Percentiles rank a stretch among this genome's conserved stretches.
Conservation (phyloP, 1,140 invertebrate species). For the honey bee (Apis mellifera) region Amel_HAv3.1 CM009936.2:1604001-1604500, state of each 20-base stretch:
- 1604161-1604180: slow-evolving; percentile 84
- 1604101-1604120: background rate
- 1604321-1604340: background rate
- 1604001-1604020: background rate
- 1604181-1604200: slow-evolving; percentile 85
- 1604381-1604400: background rate
- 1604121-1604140: background rate
- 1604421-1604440: too few species aligned
- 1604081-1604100: background rate
- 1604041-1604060: background rate
- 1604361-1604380: too few species aligned
- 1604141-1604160: slow-evolving; percentile 85
- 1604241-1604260: slow-evolving; percentile 86
- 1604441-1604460: too few species aligned
- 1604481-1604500: too few species aligned
- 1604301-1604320: slow-evolving; percentile 82
- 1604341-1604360: background rate
- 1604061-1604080: background rate
- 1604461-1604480: too few species aligned
- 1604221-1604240: slow-evolving; percentile 88
- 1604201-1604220: slow-evolving; percentile 85
- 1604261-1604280: slow-evolving; percentile 87
- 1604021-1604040: background rate
- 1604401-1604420: too few species aligned
- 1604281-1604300: slow-evolving; percentile 86